Evolutionary conservation across 2,888 invertebrate species (phyloP).

Genomic region (Parasteatoda lunata): DNA sequence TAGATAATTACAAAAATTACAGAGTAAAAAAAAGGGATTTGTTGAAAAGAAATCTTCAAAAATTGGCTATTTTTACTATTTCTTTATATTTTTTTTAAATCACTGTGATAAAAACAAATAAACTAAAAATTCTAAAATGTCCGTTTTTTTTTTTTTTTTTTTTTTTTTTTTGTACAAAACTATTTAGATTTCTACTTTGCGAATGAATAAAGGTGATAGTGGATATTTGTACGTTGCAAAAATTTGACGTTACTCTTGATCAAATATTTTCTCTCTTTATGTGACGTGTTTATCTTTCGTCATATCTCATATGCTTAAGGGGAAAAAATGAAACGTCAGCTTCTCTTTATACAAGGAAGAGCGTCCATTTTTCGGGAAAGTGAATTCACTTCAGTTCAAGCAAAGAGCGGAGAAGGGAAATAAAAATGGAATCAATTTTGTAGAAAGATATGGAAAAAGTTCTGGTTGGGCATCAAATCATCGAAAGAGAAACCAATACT

Average conservation of each 20-base stretch:
- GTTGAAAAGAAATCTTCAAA: no score
- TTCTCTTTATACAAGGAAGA: neutral
- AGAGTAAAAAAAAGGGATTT: no score
- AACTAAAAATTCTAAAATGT: no score
- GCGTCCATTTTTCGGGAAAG: neutral
- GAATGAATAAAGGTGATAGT: neutral
- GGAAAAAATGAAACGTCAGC: neutral
- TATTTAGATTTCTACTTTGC: neutral
- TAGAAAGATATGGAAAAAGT: neutral
- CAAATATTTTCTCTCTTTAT: neutral
- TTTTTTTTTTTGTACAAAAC: neutral
- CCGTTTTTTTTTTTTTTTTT: no score
- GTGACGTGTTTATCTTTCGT: slow-evolving; percentile 5
- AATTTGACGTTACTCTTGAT: neutral
- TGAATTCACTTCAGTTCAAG: neutral
- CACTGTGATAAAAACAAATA: no score
- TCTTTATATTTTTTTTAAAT: no score
- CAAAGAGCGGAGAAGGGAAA: neutral
- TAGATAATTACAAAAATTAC: no score
- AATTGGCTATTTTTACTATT: no score
- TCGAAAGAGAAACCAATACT: slow-evolving; percentile 29
- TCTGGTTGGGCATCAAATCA: slow-evolving; percentile 11
- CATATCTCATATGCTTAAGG: neutral
- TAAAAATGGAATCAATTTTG: slow-evolving; percentile 21
- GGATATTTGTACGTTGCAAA: neutral